Evolutionary conservation across 2,888 invertebrate genomes (phyloP).

Genomic region (Pandemis corylana): DNA sequence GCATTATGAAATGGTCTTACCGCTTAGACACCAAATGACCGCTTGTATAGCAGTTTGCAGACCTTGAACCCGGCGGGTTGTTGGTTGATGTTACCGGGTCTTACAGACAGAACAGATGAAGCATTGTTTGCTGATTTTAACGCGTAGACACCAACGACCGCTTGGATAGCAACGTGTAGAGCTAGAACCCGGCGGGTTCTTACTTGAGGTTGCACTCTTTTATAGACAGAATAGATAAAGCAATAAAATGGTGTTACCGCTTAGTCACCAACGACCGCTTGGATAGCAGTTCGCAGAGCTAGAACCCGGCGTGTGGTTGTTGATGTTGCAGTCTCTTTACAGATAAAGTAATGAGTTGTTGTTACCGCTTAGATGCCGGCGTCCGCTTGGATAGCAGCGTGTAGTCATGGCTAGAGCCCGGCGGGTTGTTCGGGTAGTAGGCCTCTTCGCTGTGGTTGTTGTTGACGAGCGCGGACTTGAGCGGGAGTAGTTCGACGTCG

Average conservation of each 20-base stretch:
- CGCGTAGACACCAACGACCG: slow-evolving; percentile 77
- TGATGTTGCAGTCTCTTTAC: too few species aligned
- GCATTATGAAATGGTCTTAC: too few species aligned
- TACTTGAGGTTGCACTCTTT: neutral
- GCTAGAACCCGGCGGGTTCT: neutral
- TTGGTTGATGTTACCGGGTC: neutral
- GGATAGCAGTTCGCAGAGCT: neutral
- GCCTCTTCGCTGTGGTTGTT: slow-evolving; percentile 72
- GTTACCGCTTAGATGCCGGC: slow-evolving; percentile 69
- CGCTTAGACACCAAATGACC: slow-evolving; percentile 8
- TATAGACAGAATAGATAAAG: too few species aligned
- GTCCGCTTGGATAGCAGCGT: slow-evolving; percentile 75
- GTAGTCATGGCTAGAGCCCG: slow-evolving; percentile 75
- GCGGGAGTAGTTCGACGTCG: slow-evolving; percentile 76
- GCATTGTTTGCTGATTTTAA: too few species aligned
- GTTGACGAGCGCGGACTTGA: slow-evolving; percentile 77
- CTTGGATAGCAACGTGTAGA: slow-evolving; percentile 56
- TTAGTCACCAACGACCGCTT: neutral
- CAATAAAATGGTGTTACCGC: too few species aligned
- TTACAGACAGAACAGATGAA: too few species aligned
- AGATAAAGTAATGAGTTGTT: too few species aligned
- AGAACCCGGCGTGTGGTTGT: too few species aligned
- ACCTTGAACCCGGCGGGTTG: too few species aligned
- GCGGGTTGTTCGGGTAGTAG: slow-evolving; percentile 74
- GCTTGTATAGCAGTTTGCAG: neutral